Base-by-base conservation (phyloP, 2,113 vertebrate genomes). In the Psettodes erumei region DNA sequence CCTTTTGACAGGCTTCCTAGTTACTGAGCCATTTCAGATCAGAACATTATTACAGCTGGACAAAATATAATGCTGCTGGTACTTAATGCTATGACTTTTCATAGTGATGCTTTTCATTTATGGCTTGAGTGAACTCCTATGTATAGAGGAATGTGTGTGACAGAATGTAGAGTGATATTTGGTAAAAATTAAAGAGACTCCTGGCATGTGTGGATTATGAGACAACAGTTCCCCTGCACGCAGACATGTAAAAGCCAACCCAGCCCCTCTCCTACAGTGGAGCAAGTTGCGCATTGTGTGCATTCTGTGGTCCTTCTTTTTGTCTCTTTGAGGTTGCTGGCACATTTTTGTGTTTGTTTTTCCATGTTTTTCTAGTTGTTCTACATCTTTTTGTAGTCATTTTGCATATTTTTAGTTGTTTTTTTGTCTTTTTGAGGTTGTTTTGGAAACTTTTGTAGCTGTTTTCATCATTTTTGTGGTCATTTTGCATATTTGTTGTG, bases 1-100 rank as follows among this genome's bases (percentile, higher is more conserved):
- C 16, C 40, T 79, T 83, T 75, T 71, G 85, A 89, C 83, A 79
- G 69, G 63, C 64, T 72, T 80, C 72, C 67, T 87, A 69, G 53
- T 86, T 74, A 85, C 76, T 55, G 71, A 78, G 37, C 76, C n/a
- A 21, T 77, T 86, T 81, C 42, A 71, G 68, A 77, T 66, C 55
- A 4, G 53, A 75, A 40, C 56, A 69, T 74, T 64, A 80, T 70
- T 66, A 68, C 48, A 63, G 62, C 8, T 28, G 40, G 51, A 2
- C 50, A 18, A 58, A 77, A 68, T 68, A 60, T 59, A 73, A 77
- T 33, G 18, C 45, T 21, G 16, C 11, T n/a, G 37, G 8, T 61
- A 15, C 30, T 35, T 45, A 45, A 5, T 55, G 35, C 54, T 2
- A 8, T 8, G 15, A 30, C 13, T 50, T 62, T 62, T n/a, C 48